These are phyloP conservation scores for Podarcis siculus DNA, from an alignment of 2,797 vertebrate genomes.

Conservation along the genomic window DNA sequence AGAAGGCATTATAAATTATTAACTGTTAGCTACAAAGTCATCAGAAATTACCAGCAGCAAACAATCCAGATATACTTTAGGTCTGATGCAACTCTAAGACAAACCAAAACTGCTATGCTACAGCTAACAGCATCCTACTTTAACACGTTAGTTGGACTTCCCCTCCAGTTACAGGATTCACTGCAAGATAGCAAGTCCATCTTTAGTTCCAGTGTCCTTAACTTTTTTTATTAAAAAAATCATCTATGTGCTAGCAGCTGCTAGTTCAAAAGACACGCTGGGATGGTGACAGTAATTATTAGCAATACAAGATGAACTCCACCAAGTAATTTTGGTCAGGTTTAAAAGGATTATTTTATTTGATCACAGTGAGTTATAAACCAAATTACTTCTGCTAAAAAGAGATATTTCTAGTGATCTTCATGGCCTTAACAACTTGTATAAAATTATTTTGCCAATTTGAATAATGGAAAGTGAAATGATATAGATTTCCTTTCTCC, in stretches of 20 bases:
- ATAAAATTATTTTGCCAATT: slow-evolving; percentile 72
- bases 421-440: slow-evolving; percentile 60
- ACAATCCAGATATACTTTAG: background rate
- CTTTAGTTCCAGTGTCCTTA: slow-evolving; percentile 43
- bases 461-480: slow-evolving; percentile 73
- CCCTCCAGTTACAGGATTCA: slow-evolving; percentile 45
- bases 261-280: slow-evolving; percentile 54
- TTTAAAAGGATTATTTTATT: slow-evolving; percentile 76
- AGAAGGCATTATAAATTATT: slow-evolving; percentile 9
- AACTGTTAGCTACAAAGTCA: background rate
- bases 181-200: slow-evolving; percentile 41
- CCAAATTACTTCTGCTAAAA: slow-evolving; percentile 70
- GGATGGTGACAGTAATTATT: slow-evolving; percentile 55
- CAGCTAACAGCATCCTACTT: background rate
- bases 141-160: background rate
- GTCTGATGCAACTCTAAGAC: background rate
- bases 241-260: slow-evolving; percentile 37
- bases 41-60: background rate
- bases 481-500: slow-evolving; percentile 52
- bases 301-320: slow-evolving; percentile 63
- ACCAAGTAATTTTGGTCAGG: slow-evolving; percentile 68
- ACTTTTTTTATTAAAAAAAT: slow-evolving; percentile 37
- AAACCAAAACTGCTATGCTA: background rate
- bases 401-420: slow-evolving; percentile 70
- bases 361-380: slow-evolving; percentile 71